Base-by-base conservation (phyloP, 1,140 invertebrate genomes). In the Psilanteris sp. region DNA sequence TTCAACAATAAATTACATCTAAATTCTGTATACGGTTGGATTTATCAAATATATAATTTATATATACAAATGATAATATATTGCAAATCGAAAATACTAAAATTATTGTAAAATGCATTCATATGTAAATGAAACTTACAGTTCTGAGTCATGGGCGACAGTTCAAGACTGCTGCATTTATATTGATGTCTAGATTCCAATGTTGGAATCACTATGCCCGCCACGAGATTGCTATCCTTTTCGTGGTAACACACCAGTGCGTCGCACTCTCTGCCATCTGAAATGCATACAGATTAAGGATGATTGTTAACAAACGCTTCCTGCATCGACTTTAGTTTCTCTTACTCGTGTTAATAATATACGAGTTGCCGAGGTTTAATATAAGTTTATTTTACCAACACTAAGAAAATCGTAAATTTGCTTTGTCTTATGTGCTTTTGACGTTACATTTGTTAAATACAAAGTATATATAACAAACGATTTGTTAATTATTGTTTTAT, bases 221-320 rank as follows among this genome's bases (percentile, higher is more conserved):
- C 76, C n/a, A 80, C 85, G 41, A 88, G 71, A 22, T 79, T 83
- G 27, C 85, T 77, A 72, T 89, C 88, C 67, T 86, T 88, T 73
- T 88, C 87, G 54, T 89, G 85, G 66, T 89, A 89, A 59, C 87
- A 89, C 3, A 89, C 84, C 29, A 89, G 64, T 1, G 87, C 87
- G 50, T 89, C 89, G 67, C 82, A 87, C 34, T 87, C 83, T 50
- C 86, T 89, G 16, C 88, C 88, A 79, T 89, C 88, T 89, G 79
- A 37, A 83, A 83, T 68, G 48, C 55, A 68, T 68, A 75, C 61
- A 62, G 39, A 75, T 62, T 57, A 62, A 62, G 34, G 26, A 37
- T 22, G 43, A 24, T 64, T 72, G 54, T 72, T 62, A 64, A 64
- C 29, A 36, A n/a, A 41, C 50, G 29, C 48, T 48, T 55, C 27